phyloP scores from a whole-genome alignment of 2,888 invertebrate genomes.

The Erebia epiphron region DNA sequence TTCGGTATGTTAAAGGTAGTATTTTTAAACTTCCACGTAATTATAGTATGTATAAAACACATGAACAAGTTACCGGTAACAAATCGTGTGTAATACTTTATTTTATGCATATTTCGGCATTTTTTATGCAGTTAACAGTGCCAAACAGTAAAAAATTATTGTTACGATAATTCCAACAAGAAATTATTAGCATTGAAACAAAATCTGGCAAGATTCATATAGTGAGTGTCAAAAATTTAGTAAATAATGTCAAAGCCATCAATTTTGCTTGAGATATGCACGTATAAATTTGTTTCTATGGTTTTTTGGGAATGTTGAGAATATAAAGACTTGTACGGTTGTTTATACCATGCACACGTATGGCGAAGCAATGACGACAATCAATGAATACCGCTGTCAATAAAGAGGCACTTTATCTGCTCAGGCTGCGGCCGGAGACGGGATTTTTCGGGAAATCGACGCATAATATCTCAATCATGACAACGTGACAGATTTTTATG shows the following conservation, averaged over 20 bases:
- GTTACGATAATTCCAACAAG: too few species aligned
- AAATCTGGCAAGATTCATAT: too few species aligned
- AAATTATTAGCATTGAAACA: too few species aligned
- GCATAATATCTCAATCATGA: slow-evolving; percentile 35
- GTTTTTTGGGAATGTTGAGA: slow-evolving; percentile 17
- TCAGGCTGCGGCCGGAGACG: slow-evolving; percentile 15
- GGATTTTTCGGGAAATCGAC: slow-evolving; percentile 34
- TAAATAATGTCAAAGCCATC: neutral
- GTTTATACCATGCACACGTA: slow-evolving; percentile 22
- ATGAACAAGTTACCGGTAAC: too few species aligned
- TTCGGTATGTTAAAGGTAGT: too few species aligned
- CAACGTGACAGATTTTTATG: slow-evolving; percentile 35
- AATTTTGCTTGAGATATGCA: neutral
- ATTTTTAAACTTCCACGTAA: too few species aligned
- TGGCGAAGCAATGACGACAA: slow-evolving; percentile 22
- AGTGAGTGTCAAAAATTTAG: too few species aligned
- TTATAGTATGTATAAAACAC: too few species aligned
- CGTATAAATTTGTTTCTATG: slow-evolving; percentile 21
- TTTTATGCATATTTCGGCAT: too few species aligned
- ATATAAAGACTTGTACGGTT: slow-evolving; percentile 17
- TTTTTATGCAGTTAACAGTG: too few species aligned
- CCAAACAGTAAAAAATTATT: too few species aligned
- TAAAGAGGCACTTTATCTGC: slow-evolving; percentile 43
- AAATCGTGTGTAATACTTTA: too few species aligned
- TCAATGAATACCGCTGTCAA: slow-evolving; percentile 16